Base-by-base conservation (phyloP, 2,113 vertebrate species). In the Cavia porcellus region DNA sequence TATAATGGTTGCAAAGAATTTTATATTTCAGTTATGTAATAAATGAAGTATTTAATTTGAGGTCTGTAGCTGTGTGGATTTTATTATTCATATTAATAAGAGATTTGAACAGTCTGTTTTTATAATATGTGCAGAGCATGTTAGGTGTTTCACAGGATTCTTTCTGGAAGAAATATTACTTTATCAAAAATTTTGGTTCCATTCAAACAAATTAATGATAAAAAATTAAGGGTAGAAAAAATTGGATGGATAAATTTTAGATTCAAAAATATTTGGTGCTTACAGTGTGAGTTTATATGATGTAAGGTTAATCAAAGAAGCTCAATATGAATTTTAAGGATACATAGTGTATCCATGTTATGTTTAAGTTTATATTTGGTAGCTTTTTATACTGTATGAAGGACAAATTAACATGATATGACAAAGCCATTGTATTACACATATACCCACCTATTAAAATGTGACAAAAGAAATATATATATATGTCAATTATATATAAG, bases 81-180 rank as follows among this genome's bases (percentile, higher is more conserved):
- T 77, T 55, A 30, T 83, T 89, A 7, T 81, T 10, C n/a, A 90
- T 92, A 74, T 85, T 77, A 94, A 57, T 83, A 74, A 87, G 84
- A 66, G 75, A 66, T 62, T 1, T 64, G 32, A 79, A 74, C 30
- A 86, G 1, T 89, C 79, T 50, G 68, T 74, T 86, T 22, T 88
- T 90, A 72, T 89, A 30, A 5, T 25, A 42, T 72, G 38, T 55
- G 81, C 62, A 47, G 42, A 85, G 32, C 35, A 32, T 3, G 4
- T 42, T 80, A 42, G 3, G 0, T 89, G 13, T 94, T 92, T 89
- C n/a, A 87, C 17, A 64, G 45, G 15, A n/a, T 50, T 94, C 35
- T n/a, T n/a, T 59, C 87, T 70, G 14, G 20, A 12, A 59, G 86
- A 25, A 66, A 35, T n/a, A 22, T 61, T 28, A 64, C 57, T 77